phyloP scores from a whole-genome alignment of 2,888 invertebrate genomes.

The Dynastes tityus region DNA sequence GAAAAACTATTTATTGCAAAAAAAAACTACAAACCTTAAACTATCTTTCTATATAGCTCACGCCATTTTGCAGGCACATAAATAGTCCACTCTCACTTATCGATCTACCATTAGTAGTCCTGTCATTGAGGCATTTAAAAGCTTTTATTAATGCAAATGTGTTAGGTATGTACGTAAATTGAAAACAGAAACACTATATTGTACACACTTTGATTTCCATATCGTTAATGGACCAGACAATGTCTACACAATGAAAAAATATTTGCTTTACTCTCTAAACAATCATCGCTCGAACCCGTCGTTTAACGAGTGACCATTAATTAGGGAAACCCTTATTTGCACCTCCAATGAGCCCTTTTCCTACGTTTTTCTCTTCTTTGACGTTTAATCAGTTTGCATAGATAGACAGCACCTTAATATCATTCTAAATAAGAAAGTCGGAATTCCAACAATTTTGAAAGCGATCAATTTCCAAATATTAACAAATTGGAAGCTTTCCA shows the following conservation, averaged over 20 bases:
- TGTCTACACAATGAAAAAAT: constrained; percentile 3
- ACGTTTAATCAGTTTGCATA: background rate
- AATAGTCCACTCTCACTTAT: background rate
- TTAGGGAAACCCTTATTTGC: background rate
- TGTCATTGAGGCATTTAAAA: background rate
- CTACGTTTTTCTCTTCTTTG: background rate
- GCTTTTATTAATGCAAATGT: constrained; percentile 1
- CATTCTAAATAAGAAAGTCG: too few species aligned
- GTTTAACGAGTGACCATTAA: background rate
- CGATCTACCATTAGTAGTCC: background rate
- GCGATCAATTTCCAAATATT: too few species aligned
- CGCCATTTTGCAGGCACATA: too few species aligned
- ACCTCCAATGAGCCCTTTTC: background rate
- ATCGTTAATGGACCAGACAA: constrained; percentile 6
- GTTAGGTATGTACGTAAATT: constrained; percentile 22
- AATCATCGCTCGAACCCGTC: background rate
- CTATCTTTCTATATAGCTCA: too few species aligned
- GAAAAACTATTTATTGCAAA: too few species aligned
- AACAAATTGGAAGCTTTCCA: too few species aligned
- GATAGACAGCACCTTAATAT: background rate
- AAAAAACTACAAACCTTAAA: too few species aligned
- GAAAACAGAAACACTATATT: background rate
- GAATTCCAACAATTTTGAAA: too few species aligned
- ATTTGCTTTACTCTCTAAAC: constrained; percentile 18
- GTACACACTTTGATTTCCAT: constrained; percentile 8